Base-by-base conservation (phyloP, 2,113 vertebrate species). In the Myiopsitta monachus region DNA sequence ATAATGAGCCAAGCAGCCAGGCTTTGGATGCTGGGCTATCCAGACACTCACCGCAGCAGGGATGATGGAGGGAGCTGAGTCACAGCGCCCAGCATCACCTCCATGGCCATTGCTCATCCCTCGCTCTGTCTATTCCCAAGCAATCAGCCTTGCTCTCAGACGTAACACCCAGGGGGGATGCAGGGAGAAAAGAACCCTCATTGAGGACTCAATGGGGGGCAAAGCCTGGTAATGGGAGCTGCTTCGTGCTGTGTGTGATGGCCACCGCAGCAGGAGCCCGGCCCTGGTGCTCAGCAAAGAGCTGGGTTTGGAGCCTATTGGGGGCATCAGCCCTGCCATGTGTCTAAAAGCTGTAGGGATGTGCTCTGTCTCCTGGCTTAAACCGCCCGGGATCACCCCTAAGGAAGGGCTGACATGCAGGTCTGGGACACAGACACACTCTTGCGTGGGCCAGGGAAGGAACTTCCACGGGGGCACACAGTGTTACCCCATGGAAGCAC, bases 61-160 rank as follows among this genome's bases (percentile, higher is more conserved):
- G 74, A 11, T 80, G 61, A 9, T 26, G 80, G 51, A 68, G 43
- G 18, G 28, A 63, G 57, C 61, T 76, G 95, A 82, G 47, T 89
- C 91, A 84, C 12, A 1, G 51, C 6, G 2, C 88, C 27, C 46
- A 90, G 76, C 64, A 21, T 63, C 91, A 76, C 51, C 47, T 93
- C 61, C 4, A 1, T 2, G n/a, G 55, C 66, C 75, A 54, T 36
- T 67, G 77, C 93, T 82, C 57, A 61, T 84, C 46, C 51, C 84
- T 86, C 0, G 0, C 51, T 84, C 64, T 0, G 6, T 23, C 69
- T 94, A 81, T 91, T 87, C 77, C 84, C 69, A 30, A 8, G 90
- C 62, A 95, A 92, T 95, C 73, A 94, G 74, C 68, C 57, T 38
- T 82, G 74, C 78, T 94, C 69, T 92, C 69, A 61, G n/a, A 67